These are phyloP conservation scores for Zeugodacus cucurbitae DNA, from an alignment of 1,140 invertebrate species.

Conservation along the genomic window DNA sequence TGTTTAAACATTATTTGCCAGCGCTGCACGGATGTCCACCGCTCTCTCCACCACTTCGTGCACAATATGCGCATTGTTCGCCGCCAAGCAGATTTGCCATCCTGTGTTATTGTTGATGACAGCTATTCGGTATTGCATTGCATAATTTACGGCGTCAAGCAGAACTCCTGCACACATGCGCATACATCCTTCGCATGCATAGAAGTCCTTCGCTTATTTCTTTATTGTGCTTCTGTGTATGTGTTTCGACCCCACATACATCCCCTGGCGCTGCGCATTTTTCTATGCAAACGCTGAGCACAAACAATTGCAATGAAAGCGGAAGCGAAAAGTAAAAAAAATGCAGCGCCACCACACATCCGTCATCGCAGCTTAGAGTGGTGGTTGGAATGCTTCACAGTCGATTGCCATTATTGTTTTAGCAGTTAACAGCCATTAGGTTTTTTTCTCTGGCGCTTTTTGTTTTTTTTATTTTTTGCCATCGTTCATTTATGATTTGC, in stretches of 20 bases:
- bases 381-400: not conserved
- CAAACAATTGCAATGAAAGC: not conserved
- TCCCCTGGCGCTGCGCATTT: not conserved
- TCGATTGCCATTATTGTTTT: slow-evolving; percentile 26
- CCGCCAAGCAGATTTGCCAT: not conserved
- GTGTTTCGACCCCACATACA: not conserved
- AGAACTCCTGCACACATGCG: not conserved
- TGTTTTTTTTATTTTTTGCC: not conserved
- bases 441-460: not conserved
- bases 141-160: slow-evolving; percentile 8
- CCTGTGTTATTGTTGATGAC: slow-evolving; percentile 1
- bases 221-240: not conserved
- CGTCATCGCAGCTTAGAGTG: not conserved
- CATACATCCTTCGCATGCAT: not conserved
- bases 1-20: no score
- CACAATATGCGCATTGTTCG: not conserved
- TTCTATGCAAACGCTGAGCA: not conserved
- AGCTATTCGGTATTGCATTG: slow-evolving; percentile 21
- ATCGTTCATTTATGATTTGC: not conserved
- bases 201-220: not conserved
- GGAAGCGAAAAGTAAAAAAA: not conserved
- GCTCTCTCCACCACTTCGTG: no score
- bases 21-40: no score
- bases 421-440: not conserved
- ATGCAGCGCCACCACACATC: not conserved